phyloP scores from a whole-genome alignment of 2,113 vertebrate genomes.

The Carassius carassius region DNA sequence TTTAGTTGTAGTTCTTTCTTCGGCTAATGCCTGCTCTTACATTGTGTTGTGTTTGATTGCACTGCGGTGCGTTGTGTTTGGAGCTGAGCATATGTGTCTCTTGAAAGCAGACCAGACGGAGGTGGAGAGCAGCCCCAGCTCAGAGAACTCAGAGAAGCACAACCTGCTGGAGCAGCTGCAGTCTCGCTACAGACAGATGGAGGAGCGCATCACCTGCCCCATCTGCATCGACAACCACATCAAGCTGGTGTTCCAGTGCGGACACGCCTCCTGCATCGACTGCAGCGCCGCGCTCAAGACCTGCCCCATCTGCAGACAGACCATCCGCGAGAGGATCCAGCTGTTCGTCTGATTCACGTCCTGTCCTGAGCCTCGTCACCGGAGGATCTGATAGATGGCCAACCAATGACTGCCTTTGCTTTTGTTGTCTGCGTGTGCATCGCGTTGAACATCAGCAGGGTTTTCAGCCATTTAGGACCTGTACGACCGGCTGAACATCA shows the following conservation, averaged over 20 bases:
- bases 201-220: constrained; percentile 97
- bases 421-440: too few relatives aligned
- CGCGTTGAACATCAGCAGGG: too few relatives aligned
- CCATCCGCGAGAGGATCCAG: constrained; percentile 92
- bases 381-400: too few relatives aligned
- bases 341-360: constrained; percentile 80
- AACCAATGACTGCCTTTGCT: too few relatives aligned
- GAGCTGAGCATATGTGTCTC: too few relatives aligned
- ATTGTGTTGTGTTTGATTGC: too few relatives aligned
- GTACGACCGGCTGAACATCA: background rate
- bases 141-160: constrained; percentile 83
- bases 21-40: too few relatives aligned
- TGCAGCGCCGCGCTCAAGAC: constrained; percentile 89
- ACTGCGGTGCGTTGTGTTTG: too few relatives aligned
- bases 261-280: constrained; percentile 93
- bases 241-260: constrained; percentile 97
- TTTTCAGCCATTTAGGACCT: too few relatives aligned
- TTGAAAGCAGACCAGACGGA: constrained; percentile 86
- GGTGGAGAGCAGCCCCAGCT: constrained; percentile 82
- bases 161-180: constrained; percentile 97
- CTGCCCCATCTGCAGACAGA: constrained; percentile 96
- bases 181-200: constrained; percentile 97
- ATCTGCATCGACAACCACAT: constrained; percentile 99
- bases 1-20: too few relatives aligned
- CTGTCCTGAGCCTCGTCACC: background rate